A percentile compares a stretch with the other conserved stretches of the same genome.
These are phyloP conservation scores for Pagetopsis macropterus DNA, from an alignment of 2,797 vertebrate genomes.

Conservation along the genomic window DNA sequence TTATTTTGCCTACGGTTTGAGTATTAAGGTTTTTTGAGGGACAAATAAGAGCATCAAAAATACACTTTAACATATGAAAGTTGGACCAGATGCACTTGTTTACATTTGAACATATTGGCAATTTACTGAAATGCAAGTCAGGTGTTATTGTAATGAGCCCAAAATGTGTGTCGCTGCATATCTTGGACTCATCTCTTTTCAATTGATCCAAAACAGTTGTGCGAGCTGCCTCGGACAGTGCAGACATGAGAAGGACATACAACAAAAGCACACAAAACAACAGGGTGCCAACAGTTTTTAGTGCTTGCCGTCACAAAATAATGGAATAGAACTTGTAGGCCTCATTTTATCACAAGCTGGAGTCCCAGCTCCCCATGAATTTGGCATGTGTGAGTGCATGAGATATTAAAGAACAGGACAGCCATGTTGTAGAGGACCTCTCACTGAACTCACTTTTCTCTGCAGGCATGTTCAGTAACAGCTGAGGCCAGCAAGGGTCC, in stretches of 20 bases:
- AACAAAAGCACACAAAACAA: conserved; percentile 37
- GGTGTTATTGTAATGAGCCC: background rate
- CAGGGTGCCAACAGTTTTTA: conserved; percentile 3
- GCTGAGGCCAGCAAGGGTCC: conserved; percentile 54
- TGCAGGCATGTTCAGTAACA: conserved; percentile 64
- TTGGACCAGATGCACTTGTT: background rate
- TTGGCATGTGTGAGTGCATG: conserved; percentile 24
- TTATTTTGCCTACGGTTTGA: background rate
- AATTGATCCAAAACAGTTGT: conserved; percentile 8
- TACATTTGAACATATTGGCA: background rate
- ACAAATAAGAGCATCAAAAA: background rate
- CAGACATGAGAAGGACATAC: conserved; percentile 27
- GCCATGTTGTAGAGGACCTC: conserved; percentile 55
- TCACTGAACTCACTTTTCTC: conserved; percentile 64
- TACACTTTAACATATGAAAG: background rate
- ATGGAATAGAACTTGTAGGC: conserved; percentile 34
- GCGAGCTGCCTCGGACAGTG: conserved; percentile 15
- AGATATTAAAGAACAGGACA: conserved; percentile 36
- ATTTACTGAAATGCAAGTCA: background rate
- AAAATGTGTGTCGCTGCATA: conserved; percentile 1
- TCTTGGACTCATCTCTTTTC: conserved; percentile 7
- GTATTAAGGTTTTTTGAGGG: background rate
- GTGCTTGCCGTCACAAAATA: conserved; percentile 5
- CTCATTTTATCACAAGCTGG: conserved; percentile 41
- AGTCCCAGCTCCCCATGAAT: conserved; percentile 29